Conservation (phyloP, 2,888 invertebrate species). For the Drosophila putrida region DNA sequence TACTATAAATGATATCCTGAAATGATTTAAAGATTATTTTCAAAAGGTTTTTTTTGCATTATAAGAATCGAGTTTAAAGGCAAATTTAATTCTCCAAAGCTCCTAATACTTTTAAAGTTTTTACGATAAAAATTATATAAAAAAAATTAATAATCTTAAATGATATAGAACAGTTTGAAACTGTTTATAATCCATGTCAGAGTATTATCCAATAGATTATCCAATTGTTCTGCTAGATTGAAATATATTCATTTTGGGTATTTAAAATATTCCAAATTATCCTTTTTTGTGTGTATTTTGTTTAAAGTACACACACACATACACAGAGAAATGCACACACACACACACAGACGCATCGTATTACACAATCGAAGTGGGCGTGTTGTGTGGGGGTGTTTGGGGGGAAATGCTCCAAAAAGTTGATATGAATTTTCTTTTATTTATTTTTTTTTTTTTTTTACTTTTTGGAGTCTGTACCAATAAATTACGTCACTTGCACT, state of each 20-base stretch:
- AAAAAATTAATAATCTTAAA: background rate
- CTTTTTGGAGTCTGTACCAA: slow-evolving; percentile 62
- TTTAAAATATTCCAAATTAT: slow-evolving; percentile 16
- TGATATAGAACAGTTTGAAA: slow-evolving; percentile 1
- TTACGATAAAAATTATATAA: background rate
- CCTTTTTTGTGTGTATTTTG: slow-evolving; percentile 7
- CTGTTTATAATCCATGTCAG: slow-evolving; percentile 14
- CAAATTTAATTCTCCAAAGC: slow-evolving; percentile 6
- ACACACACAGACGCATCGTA: slow-evolving; percentile 26
- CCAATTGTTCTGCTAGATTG: slow-evolving; percentile 37
- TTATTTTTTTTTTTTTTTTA: slow-evolving; percentile 23
- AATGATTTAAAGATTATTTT: no score
- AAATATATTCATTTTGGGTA: background rate
- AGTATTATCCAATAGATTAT: slow-evolving; percentile 45
- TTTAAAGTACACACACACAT: slow-evolving; percentile 3
- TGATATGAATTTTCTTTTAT: slow-evolving; percentile 16
- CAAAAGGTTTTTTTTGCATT: no score
- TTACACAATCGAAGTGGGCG: slow-evolving; percentile 56
- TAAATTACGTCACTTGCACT: slow-evolving; percentile 80
- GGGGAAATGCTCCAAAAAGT: slow-evolving; percentile 44
- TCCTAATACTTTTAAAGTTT: background rate
- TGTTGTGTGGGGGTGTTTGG: slow-evolving; percentile 1
- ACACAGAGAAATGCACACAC: slow-evolving; percentile 20
- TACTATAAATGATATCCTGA: no score
- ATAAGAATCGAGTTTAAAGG: background rate